Percentiles rank a stretch among this genome's conserved stretches.
Conservation (phyloP, 2,113 vertebrate species). For the Columbina picui region DNA sequence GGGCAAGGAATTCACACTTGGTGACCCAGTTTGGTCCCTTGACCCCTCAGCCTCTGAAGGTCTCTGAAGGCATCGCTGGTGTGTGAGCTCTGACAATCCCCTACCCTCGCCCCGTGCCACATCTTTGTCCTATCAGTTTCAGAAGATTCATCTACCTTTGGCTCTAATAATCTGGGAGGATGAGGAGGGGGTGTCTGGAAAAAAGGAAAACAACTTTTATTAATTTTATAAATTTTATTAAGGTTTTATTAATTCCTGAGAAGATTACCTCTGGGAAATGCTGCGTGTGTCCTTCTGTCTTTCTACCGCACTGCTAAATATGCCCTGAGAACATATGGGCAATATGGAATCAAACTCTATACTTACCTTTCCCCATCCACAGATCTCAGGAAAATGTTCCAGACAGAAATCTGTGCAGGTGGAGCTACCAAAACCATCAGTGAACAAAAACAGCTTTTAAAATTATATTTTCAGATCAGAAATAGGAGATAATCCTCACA, state of each 20-base stretch:
- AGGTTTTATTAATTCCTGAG: neutral
- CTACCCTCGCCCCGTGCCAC: accelerated
- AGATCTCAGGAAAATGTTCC: neutral
- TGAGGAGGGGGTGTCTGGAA: neutral
- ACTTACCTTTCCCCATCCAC: neutral
- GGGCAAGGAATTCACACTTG: neutral
- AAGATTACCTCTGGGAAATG: neutral
- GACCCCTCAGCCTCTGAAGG: neutral
- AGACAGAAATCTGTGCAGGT: neutral
- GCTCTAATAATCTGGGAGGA: neutral
- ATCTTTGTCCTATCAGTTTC: neutral
- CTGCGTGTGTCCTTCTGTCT: neutral
- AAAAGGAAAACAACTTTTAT: neutral
- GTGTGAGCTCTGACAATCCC: neutral
- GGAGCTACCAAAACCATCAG: neutral
- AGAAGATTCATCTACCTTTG: neutral
- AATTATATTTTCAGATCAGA: neutral
- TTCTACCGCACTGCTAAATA: neutral
- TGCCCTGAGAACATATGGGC: neutral
- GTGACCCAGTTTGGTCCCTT: neutral
- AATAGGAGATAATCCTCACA: constrained; percentile 34
- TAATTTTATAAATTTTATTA: neutral
- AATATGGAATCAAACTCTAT: neutral
- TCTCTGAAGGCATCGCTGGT: neutral
- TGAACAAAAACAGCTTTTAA: neutral